phyloP scores from a whole-genome alignment of 1,140 invertebrate genomes.

The Cydia pomonella region DNA sequence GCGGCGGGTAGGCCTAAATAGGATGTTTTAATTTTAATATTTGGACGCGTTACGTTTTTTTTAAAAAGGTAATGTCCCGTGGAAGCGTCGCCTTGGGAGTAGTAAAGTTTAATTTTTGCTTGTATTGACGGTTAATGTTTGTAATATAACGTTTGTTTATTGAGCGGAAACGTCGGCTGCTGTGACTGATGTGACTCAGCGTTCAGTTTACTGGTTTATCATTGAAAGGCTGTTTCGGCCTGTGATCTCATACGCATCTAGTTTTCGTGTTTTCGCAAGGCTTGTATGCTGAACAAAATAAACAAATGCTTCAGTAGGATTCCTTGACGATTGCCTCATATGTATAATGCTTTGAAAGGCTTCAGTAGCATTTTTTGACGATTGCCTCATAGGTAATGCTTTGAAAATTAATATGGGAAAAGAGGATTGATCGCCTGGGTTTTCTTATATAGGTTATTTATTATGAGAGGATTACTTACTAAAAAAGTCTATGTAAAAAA shows the following conservation, averaged over 20 bases:
- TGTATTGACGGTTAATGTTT: slow-evolving; percentile 64
- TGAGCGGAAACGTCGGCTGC: slow-evolving; percentile 49
- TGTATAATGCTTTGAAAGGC: neutral
- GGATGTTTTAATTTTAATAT: slow-evolving; percentile 30
- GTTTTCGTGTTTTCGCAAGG: slow-evolving; percentile 16
- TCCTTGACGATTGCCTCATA: neutral
- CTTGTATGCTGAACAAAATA: slow-evolving; percentile 14
- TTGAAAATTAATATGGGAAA: neutral
- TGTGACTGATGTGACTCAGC: slow-evolving; percentile 50
- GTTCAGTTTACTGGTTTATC: slow-evolving; percentile 58
- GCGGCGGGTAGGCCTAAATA: slow-evolving; percentile 74
- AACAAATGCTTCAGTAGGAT: neutral
- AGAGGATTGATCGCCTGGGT: neutral
- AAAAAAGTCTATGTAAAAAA: too few relatives aligned
- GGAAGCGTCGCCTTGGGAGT: slow-evolving; percentile 63
- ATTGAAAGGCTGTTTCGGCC: slow-evolving; percentile 38
- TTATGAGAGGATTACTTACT: neutral
- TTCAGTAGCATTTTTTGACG: neutral
- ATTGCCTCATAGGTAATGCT: neutral
- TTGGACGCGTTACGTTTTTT: slow-evolving; percentile 70
- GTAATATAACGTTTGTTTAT: slow-evolving; percentile 73
- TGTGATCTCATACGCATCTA: slow-evolving; percentile 41
- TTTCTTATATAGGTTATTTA: neutral
- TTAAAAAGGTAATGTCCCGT: slow-evolving; percentile 72
- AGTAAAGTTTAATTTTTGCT: slow-evolving; percentile 72